A percentile compares a stretch with the other conserved stretches of the same genome.
Evolutionary conservation across 37 sponge, comb jelly and placozoan genomes (phyloP).

Genomic region (Halisarca cf. caerulea): DNA sequence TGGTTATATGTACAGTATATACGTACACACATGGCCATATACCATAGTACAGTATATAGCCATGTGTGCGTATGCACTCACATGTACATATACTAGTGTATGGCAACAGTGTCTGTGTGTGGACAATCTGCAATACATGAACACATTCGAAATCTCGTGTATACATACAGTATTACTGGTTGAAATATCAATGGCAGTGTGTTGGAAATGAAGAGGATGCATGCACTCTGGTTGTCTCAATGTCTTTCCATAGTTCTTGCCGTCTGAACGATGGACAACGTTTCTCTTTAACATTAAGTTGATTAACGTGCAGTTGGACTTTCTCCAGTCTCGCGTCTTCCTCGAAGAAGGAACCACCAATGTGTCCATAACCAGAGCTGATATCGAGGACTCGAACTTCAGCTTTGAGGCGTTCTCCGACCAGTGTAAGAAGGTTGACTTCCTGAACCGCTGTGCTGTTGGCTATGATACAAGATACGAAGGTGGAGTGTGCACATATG

Average conservation of each 20-base stretch:
- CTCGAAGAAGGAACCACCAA: neutral
- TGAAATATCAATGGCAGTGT: no score
- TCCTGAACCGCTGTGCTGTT: conserved; percentile 65
- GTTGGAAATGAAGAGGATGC: no score
- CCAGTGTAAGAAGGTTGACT: conserved; percentile 74
- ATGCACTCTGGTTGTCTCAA: neutral
- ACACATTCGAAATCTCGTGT: no score
- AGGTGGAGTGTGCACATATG: conserved; percentile 30
- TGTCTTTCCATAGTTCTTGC: neutral
- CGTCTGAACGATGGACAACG: conserved; percentile 71
- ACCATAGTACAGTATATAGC: no score
- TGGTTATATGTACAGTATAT: neutral
- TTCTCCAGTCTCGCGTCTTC: conserved; percentile 48
- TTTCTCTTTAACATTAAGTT: conserved; percentile 68
- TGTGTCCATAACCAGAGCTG: conserved; percentile 68
- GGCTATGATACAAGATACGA: conserved; percentile 85
- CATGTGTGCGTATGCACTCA: no score
- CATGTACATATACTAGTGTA: no score
- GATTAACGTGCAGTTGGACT: conserved; percentile 69
- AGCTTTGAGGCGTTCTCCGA: conserved; percentile 71
- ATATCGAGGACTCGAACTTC: conserved; percentile 75
- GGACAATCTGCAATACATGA: no score
- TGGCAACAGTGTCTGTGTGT: no score
- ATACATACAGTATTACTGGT: neutral
- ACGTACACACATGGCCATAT: no score